Percentiles rank a stretch among this genome's conserved stretches.
Evolutionary conservation across 92 coral and sea anemone species (phyloP).

Genomic region (Diadumene lineata): DNA sequence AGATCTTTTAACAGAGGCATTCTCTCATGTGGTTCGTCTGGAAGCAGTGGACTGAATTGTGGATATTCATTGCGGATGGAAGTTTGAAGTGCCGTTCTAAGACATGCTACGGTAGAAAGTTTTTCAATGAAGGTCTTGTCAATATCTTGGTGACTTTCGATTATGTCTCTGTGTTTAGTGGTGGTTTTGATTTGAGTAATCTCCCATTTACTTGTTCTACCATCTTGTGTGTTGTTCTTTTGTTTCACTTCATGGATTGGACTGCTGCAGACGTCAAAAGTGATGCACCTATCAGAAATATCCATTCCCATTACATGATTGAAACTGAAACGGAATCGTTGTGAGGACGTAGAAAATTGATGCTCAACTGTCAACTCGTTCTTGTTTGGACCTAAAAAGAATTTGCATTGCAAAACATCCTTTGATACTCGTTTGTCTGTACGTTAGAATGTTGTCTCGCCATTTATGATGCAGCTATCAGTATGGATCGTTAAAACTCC

Average conservation of each 20-base stretch:
- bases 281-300: not conserved
- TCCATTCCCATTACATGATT: conserved; percentile 6
- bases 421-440: not conserved
- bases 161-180: too few species aligned
- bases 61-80: too few species aligned
- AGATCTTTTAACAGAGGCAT: conserved; percentile 20
- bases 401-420: not conserved
- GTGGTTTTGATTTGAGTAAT: too few species aligned
- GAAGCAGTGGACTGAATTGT: too few species aligned
- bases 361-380: not conserved
- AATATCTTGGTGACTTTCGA: too few species aligned
- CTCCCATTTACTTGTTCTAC: not conserved
- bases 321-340: not conserved
- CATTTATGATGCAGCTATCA: not conserved
- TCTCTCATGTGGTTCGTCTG: conserved; percentile 4
- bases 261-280: not conserved
- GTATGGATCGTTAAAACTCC: not conserved
- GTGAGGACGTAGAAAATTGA: not conserved
- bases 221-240: not conserved
- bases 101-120: too few species aligned
- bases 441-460: not conserved
- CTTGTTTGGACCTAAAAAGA: not conserved
- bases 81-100: too few species aligned
- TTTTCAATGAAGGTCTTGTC: too few species aligned
- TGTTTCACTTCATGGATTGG: not conserved